These are phyloP conservation scores for Drosophila sucinea DNA, from an alignment of 1,140 invertebrate species.

Conservation along the genomic window DNA sequence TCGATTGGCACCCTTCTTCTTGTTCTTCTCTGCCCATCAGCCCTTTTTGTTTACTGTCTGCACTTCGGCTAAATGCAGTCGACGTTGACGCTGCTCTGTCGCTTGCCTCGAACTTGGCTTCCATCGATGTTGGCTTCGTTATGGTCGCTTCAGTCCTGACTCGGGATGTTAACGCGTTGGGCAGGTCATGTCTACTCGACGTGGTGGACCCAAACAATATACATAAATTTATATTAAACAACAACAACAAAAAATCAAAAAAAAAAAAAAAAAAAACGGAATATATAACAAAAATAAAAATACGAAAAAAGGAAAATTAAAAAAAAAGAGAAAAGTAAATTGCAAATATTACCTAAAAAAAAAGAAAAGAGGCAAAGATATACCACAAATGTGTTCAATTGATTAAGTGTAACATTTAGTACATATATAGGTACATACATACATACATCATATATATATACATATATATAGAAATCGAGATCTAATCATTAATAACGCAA, in stretches of 20 bases:
- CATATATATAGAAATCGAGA: slow-evolving; percentile 40
- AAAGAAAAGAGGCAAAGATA: slow-evolving; percentile 5
- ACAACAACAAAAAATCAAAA: slow-evolving; percentile 20
- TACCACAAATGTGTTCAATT: slow-evolving; percentile 35
- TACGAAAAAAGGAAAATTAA: not conserved
- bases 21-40: not conserved
- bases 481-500: slow-evolving; percentile 10
- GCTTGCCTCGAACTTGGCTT: slow-evolving; percentile 23
- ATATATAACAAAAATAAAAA: slow-evolving; percentile 13
- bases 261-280: too few relatives aligned
- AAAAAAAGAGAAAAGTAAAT: not conserved
- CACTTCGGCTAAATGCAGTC: slow-evolving; percentile 29
- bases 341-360: slow-evolving; percentile 10
- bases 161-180: slow-evolving; percentile 83
- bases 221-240: slow-evolving; percentile 43
- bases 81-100: slow-evolving; percentile 24
- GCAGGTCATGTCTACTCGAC: slow-evolving; percentile 83
- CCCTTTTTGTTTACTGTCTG: slow-evolving; percentile 69
- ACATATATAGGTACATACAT: slow-evolving; percentile 55
- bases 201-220: slow-evolving; percentile 58
- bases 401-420: slow-evolving; percentile 44
- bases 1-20: not conserved
- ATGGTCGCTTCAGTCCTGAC: slow-evolving; percentile 81
- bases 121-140: slow-evolving; percentile 43
- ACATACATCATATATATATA: slow-evolving; percentile 37